Percentiles rank a stretch among this genome's conserved stretches.
Evolutionary conservation across 2,888 invertebrate genomes (phyloP).

Genomic region (Athalia cordata): DNA sequence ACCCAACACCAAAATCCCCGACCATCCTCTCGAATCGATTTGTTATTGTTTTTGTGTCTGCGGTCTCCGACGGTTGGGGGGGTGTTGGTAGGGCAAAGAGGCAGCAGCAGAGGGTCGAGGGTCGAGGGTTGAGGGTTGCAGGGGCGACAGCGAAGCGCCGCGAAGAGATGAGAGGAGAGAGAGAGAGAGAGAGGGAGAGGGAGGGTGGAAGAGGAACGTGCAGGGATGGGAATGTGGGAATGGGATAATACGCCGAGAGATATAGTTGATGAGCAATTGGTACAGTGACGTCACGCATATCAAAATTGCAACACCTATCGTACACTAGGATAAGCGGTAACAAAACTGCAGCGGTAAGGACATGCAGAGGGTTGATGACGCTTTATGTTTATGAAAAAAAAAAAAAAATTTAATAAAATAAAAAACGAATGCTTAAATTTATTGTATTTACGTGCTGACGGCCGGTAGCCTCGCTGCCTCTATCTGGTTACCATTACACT

Average conservation of each 20-base stretch:
- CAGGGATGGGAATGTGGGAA: constrained; percentile 32
- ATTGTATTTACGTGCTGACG: constrained; percentile 70
- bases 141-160: constrained; percentile 38
- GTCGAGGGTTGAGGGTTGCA: constrained; percentile 49
- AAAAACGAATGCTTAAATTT: constrained; percentile 55
- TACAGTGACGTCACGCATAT: background rate
- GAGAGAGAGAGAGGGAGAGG: constrained; percentile 22
- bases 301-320: background rate
- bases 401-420: constrained; percentile 16
- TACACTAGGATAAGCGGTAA: background rate
- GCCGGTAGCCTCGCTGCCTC: constrained; percentile 71
- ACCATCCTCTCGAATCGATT: constrained; percentile 69
- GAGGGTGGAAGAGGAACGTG: constrained; percentile 3
- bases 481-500: constrained; percentile 73
- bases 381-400: no score
- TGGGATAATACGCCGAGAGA: constrained; percentile 36
- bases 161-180: constrained; percentile 38
- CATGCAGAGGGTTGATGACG: constrained; percentile 33
- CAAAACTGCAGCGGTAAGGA: background rate
- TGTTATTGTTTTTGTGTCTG: constrained; percentile 73
- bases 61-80: constrained; percentile 63
- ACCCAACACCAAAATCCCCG: constrained; percentile 40
- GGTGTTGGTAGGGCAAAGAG: constrained; percentile 54
- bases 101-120: constrained; percentile 48
- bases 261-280: constrained; percentile 39